A percentile compares a stretch with the other conserved stretches of the same genome.
phyloP scores from a whole-genome alignment of 2,113 vertebrate species.

The Propithecus coquereli region DNA sequence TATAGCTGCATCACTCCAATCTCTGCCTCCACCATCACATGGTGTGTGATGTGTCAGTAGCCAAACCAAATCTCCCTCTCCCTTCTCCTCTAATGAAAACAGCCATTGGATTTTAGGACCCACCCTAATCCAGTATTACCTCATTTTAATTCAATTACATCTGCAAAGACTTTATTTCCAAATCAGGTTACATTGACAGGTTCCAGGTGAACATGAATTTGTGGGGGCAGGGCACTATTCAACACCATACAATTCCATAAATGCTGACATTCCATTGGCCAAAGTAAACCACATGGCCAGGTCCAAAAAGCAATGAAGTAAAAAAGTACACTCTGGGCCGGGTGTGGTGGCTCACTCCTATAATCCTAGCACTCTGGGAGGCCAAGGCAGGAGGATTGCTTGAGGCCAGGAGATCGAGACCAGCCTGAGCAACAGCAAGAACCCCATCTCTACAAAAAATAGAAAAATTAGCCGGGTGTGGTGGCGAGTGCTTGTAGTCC shows the following conservation, averaged over 20 bases:
- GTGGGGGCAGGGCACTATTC: neutral
- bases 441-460: too few relatives aligned
- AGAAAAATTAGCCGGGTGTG: too few relatives aligned
- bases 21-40: neutral
- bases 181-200: neutral
- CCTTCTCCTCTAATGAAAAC: neutral
- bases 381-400: too few relatives aligned
- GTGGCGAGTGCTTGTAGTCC: too few relatives aligned
- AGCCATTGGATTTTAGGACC: neutral
- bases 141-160: neutral
- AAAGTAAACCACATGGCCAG: neutral
- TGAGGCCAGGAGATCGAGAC: too few relatives aligned
- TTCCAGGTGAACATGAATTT: constrained; percentile 1
- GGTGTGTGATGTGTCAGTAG: neutral
- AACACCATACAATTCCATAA: neutral
- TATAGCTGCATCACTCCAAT: neutral
- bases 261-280: neutral
- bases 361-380: too few relatives aligned
- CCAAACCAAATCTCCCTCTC: neutral
- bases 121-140: neutral
- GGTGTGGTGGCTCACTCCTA: too few relatives aligned
- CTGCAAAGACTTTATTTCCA: neutral
- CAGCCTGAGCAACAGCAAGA: too few relatives aligned
- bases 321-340: neutral
- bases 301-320: neutral